These are phyloP conservation scores for Rhinophrynus dorsalis DNA, from an alignment of 2,797 vertebrate species.

Conservation along the genomic window DNA sequence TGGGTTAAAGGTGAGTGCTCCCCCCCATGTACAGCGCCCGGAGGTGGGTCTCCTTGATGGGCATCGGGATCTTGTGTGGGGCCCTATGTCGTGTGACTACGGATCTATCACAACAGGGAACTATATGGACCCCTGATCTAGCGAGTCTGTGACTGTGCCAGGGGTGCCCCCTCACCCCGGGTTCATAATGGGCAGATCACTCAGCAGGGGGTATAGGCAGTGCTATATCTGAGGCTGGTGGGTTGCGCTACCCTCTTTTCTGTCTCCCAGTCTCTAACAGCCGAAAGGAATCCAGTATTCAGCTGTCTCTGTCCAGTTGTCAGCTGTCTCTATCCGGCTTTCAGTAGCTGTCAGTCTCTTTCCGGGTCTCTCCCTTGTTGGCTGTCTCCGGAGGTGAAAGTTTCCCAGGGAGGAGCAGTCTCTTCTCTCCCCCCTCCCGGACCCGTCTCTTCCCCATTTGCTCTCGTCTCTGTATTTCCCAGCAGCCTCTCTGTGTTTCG, in stretches of 20 bases:
- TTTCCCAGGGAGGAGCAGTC: background rate
- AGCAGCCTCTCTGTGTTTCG: background rate
- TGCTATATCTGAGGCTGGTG: background rate
- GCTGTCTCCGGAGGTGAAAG: background rate
- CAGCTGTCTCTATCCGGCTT: background rate
- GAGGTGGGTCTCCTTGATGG: slow-evolving; percentile 1
- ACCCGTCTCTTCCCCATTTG: too few species aligned
- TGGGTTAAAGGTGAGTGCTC: slow-evolving; percentile 31
- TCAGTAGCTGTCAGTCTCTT: too few species aligned
- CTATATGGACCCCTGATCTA: too few species aligned
- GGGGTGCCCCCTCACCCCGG: background rate
- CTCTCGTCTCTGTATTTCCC: slow-evolving; percentile 9
- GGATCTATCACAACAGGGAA: too few species aligned
- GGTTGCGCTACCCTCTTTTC: too few species aligned
- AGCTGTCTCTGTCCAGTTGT: too few species aligned
- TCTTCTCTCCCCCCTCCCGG: background rate
- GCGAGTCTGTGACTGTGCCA: too few species aligned
- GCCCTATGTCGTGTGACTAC: background rate
- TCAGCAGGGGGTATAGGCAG: background rate
- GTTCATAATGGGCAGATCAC: background rate
- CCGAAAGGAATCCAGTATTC: too few species aligned
- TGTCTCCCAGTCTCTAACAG: too few species aligned
- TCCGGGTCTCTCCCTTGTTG: background rate
- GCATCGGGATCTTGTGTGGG: slow-evolving; percentile 1
- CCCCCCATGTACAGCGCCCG: background rate